Evolutionary conservation across 2,113 vertebrate genomes (phyloP).

Genomic region (Thunnus maccoyii): DNA sequence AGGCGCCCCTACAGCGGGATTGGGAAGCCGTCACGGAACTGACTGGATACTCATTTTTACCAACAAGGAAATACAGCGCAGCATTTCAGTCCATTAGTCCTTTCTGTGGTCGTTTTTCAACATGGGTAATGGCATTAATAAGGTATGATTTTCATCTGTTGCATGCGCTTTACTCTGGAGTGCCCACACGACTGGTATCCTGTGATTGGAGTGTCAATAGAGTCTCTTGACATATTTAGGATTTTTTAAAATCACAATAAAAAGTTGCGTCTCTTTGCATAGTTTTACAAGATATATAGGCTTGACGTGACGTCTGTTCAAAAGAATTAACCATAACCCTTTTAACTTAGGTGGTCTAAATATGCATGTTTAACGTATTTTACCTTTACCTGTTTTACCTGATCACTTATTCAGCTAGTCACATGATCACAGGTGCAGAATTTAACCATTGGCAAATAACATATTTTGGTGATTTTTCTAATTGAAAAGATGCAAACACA

Average conservation of each 20-base stretch:
- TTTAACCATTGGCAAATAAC: not conserved
- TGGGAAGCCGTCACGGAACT: conserved; percentile 23
- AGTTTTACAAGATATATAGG: not conserved
- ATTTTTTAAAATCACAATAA: not conserved
- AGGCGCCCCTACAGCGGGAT: conserved; percentile 2
- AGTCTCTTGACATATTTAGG: not conserved
- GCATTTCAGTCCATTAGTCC: not conserved
- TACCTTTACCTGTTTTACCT: not conserved
- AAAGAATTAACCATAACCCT: not conserved
- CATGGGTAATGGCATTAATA: conserved; percentile 86
- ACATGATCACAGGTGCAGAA: not conserved
- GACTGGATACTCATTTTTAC: not conserved
- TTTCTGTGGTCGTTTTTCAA: conserved; percentile 6
- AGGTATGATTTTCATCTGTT: conserved; percentile 68
- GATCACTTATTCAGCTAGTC: not conserved
- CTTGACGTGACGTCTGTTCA: no score
- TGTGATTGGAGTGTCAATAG: not conserved
- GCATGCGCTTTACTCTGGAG: conserved; percentile 1
- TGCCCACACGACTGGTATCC: conserved; percentile 5
- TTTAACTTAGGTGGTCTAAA: not conserved
- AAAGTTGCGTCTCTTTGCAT: not conserved
- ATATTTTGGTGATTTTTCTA: no score
- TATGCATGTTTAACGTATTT: not conserved
- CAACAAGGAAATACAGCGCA: conserved; percentile 1
- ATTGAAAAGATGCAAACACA: no score